Conservation (phyloP, 2,797 vertebrate species). For the Hippopotamyrus pictus region DNA sequence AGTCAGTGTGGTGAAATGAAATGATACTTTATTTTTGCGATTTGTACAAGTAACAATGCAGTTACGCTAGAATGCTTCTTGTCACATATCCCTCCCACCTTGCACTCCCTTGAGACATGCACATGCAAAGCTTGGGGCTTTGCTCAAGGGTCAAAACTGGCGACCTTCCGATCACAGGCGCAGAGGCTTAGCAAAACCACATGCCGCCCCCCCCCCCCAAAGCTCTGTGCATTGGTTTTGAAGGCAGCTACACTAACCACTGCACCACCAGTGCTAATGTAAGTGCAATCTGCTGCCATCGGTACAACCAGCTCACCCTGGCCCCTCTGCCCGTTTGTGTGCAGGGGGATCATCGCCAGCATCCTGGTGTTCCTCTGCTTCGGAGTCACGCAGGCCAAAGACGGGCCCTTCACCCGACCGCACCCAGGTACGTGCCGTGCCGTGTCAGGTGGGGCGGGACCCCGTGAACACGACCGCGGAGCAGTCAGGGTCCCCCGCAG, state of each 20-base stretch:
- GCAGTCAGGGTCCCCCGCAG: background rate
- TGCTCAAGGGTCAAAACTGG: background rate
- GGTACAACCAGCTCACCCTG: background rate
- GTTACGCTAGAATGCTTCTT: background rate
- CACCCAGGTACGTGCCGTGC: slow-evolving; percentile 80
- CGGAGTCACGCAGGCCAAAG: slow-evolving; percentile 96
- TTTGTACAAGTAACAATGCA: background rate
- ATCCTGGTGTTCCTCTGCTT: slow-evolving; percentile 97
- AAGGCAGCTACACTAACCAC: background rate
- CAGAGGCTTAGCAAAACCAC: background rate
- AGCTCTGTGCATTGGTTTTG: background rate
- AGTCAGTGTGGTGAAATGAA: background rate
- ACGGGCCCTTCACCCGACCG: slow-evolving; percentile 94
- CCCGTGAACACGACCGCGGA: background rate
- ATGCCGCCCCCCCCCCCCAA: background rate
- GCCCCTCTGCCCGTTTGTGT: slow-evolving; percentile 29
- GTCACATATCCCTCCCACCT: background rate
- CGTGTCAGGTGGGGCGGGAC: background rate
- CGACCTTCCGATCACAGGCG: background rate
- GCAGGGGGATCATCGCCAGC: slow-evolving; percentile 92
- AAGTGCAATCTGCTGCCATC: background rate
- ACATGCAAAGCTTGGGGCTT: background rate
- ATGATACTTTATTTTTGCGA: background rate
- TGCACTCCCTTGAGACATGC: background rate
- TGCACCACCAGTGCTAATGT: background rate